Evolutionary conservation across 2,888 invertebrate species (phyloP).

Genomic region (Reticulitermes lucifugus): DNA sequence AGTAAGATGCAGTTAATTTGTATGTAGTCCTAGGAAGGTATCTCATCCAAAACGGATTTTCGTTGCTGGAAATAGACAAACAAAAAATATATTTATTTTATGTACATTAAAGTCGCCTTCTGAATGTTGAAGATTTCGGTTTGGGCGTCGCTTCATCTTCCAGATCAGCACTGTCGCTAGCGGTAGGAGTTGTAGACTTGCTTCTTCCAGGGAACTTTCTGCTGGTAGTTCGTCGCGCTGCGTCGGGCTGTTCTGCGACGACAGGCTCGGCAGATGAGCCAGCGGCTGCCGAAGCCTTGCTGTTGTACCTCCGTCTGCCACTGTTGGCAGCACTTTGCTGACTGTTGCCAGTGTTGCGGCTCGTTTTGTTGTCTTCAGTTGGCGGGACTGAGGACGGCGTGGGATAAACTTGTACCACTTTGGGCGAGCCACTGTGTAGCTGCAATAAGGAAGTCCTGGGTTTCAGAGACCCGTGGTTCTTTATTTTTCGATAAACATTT

Average conservation of each 20-base stretch:
- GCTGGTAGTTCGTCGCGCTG: background rate
- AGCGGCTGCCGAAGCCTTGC: slow-evolving; percentile 40
- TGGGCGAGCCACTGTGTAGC: slow-evolving; percentile 10
- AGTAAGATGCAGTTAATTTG: background rate
- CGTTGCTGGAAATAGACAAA: no score
- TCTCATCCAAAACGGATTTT: background rate
- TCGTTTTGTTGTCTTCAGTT: slow-evolving; percentile 9
- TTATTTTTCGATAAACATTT: no score
- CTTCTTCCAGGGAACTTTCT: slow-evolving; percentile 42
- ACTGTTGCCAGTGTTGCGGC: slow-evolving; percentile 21
- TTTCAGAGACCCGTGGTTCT: no score
- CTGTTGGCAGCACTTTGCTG: slow-evolving; percentile 40
- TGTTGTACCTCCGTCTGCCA: slow-evolving; percentile 40
- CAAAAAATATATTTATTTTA: no score
- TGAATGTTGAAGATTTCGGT: slow-evolving; percentile 41
- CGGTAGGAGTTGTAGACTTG: slow-evolving; percentile 28
- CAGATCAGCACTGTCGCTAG: slow-evolving; percentile 12
- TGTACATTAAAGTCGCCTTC: slow-evolving; percentile 36
- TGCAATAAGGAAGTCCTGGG: background rate
- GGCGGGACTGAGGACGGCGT: slow-evolving; percentile 34
- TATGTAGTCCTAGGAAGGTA: background rate
- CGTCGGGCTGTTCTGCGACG: slow-evolving; percentile 37
- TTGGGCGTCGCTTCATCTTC: slow-evolving; percentile 43
- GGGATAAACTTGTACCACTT: slow-evolving; percentile 43
- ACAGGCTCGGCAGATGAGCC: slow-evolving; percentile 47